Evolutionary conservation across 2,888 invertebrate genomes (phyloP), one percentile per base, ranked within the genome.

Genomic region (Cordilura impudica): DNA sequence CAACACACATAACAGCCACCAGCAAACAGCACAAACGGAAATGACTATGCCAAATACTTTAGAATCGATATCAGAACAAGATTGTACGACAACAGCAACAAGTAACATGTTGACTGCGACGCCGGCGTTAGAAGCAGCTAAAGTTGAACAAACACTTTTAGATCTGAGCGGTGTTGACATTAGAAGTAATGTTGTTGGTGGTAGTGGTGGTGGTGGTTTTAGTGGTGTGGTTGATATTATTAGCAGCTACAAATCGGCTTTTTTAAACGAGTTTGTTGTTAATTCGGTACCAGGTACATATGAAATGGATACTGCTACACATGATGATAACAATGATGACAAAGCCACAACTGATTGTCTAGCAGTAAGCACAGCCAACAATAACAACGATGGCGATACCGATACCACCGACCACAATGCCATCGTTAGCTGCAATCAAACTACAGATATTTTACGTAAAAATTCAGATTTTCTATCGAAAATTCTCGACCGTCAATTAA

Each of bases 381-480:
- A 51, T 14, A 35, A 18, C 53, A 58, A 16, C 29, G n/a, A 16
- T 14, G 54, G n/a, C n/a, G 23, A 18, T 51, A 58, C 12, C 29
- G n/a, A 12, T 4, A 51, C 21, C n/a, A 5, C n/a, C 12, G 4
- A 43, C 75, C 60, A 47, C 35, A 26, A 31, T 31, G 56, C 39
- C 53, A 45, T 19, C 43, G 58, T 56, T 43, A 49, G 53, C 39
- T 31, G 18, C 49, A 61, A 35, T 16, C 23, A 29, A 21, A 81
- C 81, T 45, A 88, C 88, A 84, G 86, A 85, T 81, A 86, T 86
- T 81, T 83, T 88, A 80, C 88, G 88, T 72, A 89, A 88, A 84
- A 88, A 88, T 84, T 88, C 88, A 2, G 87, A 89, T 85, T 87
- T 87, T 85, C 87, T 89, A 82, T 88, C 89, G 58, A 87, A 87